Base-by-base conservation (phyloP, 1,140 invertebrate genomes). In the Lepidurus apus region DNA sequence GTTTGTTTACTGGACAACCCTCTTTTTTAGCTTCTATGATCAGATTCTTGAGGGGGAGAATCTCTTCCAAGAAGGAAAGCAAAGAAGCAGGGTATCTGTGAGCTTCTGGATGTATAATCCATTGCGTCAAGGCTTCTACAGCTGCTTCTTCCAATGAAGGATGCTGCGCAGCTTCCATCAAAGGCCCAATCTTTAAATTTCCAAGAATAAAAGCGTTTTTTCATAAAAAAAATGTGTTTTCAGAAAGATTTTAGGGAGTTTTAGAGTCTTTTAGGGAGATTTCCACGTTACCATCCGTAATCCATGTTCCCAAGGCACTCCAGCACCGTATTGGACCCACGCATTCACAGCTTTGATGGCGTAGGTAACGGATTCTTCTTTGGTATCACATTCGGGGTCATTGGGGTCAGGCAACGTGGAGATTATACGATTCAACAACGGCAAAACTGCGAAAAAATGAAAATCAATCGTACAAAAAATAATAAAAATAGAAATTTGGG, bases 241-340 rank as follows among this genome's bases (percentile, higher is more conserved):
- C 34, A 34, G 34, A 3, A n/a, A 21, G 34, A 17, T 17, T 24
- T 11, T 8, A 75, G 24, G 5, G 43, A 75, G 11, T 13, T 21
- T 77, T 42, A 43, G 47, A 17, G 21, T 83, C 83, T 82, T 85
- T 84, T 9, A 89, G 85, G 10, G 85, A 83, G n/a, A 0, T 9
- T 65, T 65, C 21, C 5, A 7, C 21, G 82, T 65, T 21, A 87
- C 81, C 21, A 87, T 81, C 10, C 79, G 43, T 77, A 84, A 82
- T 45, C 81, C 81, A 47, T 87, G 84, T 73, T 82, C 81, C 7
- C 85, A 76, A 24, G 83, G 81, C 8, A 86, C 76, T 45, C 85
- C 86, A 74, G 85, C 84, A 2, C 86, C 85, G 80, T 89, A 86
- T 78, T 89, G 87, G 7, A 91, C 86, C 91, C 91, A 92, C 26